Evolutionary conservation across 2,797 vertebrate species (phyloP), one percentile per base, ranked within the genome.

Genomic region (Sebastes steindachneri): DNA sequence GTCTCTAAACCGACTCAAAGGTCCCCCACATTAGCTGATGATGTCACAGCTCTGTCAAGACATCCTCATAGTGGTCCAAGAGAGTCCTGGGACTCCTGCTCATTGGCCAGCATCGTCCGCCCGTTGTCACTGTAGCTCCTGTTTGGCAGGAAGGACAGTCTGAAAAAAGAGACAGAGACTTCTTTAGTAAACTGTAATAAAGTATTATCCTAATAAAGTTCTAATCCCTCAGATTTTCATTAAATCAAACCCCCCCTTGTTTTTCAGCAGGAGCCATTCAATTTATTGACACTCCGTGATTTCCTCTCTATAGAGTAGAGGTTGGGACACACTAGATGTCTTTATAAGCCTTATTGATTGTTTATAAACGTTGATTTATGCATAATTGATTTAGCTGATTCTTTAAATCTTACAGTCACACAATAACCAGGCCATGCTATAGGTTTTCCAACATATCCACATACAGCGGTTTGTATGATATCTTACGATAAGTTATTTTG

Each of bases 61-160:
- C 62, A 11, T 78, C 77, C 78, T 94, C 93, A 96, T 83, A 89
- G 92, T 5, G 86, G 68, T 45, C 93, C 92, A 2, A 91, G 68
- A 29, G 95, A 96, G 73, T 96, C 95, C 91, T 94, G 94, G 21
- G 96, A 96, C 86, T 95, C 96, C 48, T 88, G 90, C 68, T 96
- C 95, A 0, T 93, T 94, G 66, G 93, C 92, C 54, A 96, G 92
- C 60, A 96, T 95, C 19, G 86, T 95, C 15, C 76, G 90, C 25
- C 95, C 93, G 4, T 96, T 96, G 89, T 96, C 94, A 3, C 95
- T 96, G 92, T 95, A 94, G 86, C 94, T 95, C 55, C 94, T 93
- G 85, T 94, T 96, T 14, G 95, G 95, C 77, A 95, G 93, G 82
- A 96, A 95, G 58, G 95, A 96, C 88, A 96, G 90, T 90, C 96